Evolutionary conservation across 2,113 vertebrate genomes (phyloP).

Genomic region (Hydrochoerus hydrochaeris): DNA sequence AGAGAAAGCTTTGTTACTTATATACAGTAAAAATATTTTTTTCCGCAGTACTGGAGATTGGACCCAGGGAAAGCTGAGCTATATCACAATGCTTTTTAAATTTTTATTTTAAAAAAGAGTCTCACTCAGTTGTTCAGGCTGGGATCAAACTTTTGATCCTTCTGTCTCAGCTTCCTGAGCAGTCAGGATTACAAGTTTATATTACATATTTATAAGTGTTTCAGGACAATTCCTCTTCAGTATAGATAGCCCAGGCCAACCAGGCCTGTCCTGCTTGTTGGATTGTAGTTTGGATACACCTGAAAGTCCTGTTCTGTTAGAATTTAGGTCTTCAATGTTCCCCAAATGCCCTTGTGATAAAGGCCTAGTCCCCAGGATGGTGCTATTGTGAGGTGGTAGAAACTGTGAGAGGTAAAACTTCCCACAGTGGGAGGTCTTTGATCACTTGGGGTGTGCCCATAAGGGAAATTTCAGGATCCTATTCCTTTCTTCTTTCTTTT

Average conservation of each 20-base stretch:
- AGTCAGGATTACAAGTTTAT: background rate
- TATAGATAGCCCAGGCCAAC: background rate
- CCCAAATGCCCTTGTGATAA: no score
- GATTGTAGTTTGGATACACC: background rate
- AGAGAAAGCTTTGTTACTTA: background rate
- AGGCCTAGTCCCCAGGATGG: background rate
- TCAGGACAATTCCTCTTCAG: background rate
- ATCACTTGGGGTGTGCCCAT: background rate
- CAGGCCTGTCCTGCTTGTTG: background rate
- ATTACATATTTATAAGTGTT: background rate
- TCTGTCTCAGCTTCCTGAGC: background rate
- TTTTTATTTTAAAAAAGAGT: background rate
- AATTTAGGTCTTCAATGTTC: background rate
- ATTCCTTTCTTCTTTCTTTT: background rate
- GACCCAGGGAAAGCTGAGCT: background rate
- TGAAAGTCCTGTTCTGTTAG: background rate
- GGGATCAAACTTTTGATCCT: background rate
- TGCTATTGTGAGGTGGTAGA: rapidly evolving
- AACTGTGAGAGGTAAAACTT: background rate
- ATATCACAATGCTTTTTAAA: background rate
- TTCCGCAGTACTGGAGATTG: background rate
- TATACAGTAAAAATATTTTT: background rate
- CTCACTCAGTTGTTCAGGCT: background rate
- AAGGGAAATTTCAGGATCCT: no score
- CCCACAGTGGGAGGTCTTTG: background rate